Conservation (phyloP, 2,797 vertebrate genomes). For the Chloroceryle inda region DNA sequence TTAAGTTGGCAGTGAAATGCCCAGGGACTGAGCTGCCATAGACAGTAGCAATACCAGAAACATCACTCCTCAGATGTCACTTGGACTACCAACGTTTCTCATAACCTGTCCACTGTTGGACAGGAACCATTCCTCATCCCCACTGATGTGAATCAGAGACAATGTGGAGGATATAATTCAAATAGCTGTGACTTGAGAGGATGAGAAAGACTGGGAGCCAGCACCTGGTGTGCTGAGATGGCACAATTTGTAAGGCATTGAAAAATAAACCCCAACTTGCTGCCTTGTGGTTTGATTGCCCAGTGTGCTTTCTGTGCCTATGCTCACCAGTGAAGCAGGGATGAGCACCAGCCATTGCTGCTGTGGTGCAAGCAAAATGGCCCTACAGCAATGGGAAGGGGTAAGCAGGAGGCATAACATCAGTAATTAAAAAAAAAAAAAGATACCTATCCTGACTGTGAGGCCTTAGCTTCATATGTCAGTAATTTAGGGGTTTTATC, state of each 20-base stretch:
- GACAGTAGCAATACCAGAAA: background rate
- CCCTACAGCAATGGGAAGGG: background rate
- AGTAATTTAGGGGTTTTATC: background rate
- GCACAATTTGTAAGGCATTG: background rate
- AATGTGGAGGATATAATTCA: background rate
- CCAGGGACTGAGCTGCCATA: background rate
- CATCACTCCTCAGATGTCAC: background rate
- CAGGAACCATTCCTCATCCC: background rate
- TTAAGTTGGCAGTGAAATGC: background rate
- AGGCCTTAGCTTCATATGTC: background rate
- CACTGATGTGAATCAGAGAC: background rate
- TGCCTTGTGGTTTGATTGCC: background rate
- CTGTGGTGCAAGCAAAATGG: background rate
- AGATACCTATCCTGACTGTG: background rate
- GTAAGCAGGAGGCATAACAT: background rate
- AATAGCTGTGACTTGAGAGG: background rate
- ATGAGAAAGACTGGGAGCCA: background rate
- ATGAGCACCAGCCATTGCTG: accelerated
- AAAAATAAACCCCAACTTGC: background rate
- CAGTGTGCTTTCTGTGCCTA: background rate
- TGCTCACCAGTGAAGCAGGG: accelerated
- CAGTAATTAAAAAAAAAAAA: background rate
- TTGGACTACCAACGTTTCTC: background rate
- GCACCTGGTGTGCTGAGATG: background rate
- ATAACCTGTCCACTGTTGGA: background rate